Evolutionary conservation across 2,888 invertebrate species (phyloP), one percentile per base, ranked within the genome.

Genomic region (Aphidius colemani): DNA sequence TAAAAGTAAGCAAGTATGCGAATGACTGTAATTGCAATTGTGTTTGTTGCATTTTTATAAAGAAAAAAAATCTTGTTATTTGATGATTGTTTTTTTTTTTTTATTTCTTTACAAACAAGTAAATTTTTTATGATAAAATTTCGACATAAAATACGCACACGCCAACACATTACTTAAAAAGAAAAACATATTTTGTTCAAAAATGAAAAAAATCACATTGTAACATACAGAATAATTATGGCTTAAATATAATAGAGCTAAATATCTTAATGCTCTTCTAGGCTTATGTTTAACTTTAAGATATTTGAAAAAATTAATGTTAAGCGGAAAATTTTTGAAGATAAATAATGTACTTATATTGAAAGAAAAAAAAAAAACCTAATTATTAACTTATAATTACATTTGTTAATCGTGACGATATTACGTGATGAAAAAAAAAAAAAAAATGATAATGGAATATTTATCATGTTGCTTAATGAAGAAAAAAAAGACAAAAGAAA

Each of bases 1-100:
- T 66, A 13, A 48, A 48, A 13, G 13, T 67, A 68, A 61, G 59
- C 67, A 57, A 57, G 57, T 66, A 63, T 63, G 46, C 46, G 61
- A 43, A 61, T 53, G 65, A 67, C 64, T 68, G 64, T 68, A 67
- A 69, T 67, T 70, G 69, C 64, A 70, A 71, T 69, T 71, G 69
- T 69, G 66, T 70, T 71, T 70, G 67, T 67, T 70, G 57, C 46
- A 69, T 66, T 71, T 71, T 67, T 69, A 63, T 68, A 61, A 67
- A 66, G 53, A 61, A 53, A 64, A 11, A 55, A 30, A 30, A 30
- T 5, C 5, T 30, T 30, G 30, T 30, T 30, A 30, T 2, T 30
- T 30, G 3, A 30, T 30, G 5, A 30, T 9, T 40, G 46, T 57
- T 57, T 57, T 48, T 30, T 30, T 30, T 30, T 30, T 5, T 45